Evolutionary conservation across 2,888 invertebrate species (phyloP).

Genomic region (Orthonevra nobilis): DNA sequence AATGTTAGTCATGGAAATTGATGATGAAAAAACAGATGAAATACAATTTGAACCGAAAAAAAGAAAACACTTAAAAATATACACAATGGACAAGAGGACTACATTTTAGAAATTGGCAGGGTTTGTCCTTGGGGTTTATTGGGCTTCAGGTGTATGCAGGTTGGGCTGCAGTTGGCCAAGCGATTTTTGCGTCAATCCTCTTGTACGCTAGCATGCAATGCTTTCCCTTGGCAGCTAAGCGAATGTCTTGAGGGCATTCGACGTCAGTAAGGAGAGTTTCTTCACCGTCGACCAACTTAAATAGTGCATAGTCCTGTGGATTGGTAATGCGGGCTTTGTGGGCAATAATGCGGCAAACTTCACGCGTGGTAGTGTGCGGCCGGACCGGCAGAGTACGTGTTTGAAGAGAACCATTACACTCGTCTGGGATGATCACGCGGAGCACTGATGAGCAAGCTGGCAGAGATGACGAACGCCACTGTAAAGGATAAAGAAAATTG

Average conservation of each 20-base stretch:
- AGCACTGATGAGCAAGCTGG: constrained; percentile 86
- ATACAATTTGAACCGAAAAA: constrained; percentile 14
- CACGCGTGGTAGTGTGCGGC: constrained; percentile 95
- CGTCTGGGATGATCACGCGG: constrained; percentile 96
- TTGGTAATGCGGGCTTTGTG: constrained; percentile 97
- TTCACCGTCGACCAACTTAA: constrained; percentile 93
- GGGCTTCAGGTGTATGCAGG: constrained; percentile 58
- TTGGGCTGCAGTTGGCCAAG: constrained; percentile 88
- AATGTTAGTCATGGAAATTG: constrained; percentile 69
- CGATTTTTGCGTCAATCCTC: constrained; percentile 97
- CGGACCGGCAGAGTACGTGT: constrained; percentile 95
- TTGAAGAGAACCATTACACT: constrained; percentile 94
- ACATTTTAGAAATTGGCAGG: constrained; percentile 57
- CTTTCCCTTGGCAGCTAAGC: constrained; percentile 86
- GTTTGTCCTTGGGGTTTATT: constrained; percentile 21
- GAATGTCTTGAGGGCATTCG: constrained; percentile 94
- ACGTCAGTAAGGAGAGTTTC: constrained; percentile 94
- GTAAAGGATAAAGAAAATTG: constrained; percentile 17
- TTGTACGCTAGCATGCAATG: constrained; percentile 97
- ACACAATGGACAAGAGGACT: constrained; percentile 58
- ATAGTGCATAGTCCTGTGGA: constrained; percentile 97
- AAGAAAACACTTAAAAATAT: constrained; percentile 56
- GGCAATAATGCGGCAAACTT: constrained; percentile 96
- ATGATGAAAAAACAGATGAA: constrained; percentile 50
- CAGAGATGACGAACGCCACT: constrained; percentile 83